These are phyloP conservation scores for Blomia tropicalis DNA, from an alignment of 2,888 invertebrate genomes.

Conservation along the genomic window DNA sequence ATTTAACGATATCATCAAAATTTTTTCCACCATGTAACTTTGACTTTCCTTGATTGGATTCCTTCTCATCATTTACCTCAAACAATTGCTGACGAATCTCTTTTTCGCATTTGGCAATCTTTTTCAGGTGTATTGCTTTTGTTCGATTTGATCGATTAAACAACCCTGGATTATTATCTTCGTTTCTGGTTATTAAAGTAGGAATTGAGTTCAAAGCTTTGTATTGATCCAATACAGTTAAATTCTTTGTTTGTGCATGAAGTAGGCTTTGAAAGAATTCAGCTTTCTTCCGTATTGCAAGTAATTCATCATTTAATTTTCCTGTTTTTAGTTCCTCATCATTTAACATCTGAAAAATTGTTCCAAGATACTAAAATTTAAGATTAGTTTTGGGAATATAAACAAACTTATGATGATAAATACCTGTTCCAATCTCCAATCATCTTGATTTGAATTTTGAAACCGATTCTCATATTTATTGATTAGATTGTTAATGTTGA, in stretches of 20 bases:
- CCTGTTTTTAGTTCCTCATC: not conserved
- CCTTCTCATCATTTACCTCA: not conserved
- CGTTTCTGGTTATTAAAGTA: not conserved
- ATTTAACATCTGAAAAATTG: slow-evolving; percentile 8
- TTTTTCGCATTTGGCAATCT: slow-evolving; percentile 6
- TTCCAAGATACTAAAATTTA: slow-evolving; percentile 1
- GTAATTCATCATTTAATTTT: slow-evolving; percentile 11
- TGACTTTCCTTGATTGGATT: not conserved
- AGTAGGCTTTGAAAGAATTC: slow-evolving; percentile 11
- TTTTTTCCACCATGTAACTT: slow-evolving; percentile 41
- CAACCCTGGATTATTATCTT: not conserved
- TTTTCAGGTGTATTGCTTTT: slow-evolving; percentile 11
- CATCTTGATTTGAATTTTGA: not conserved
- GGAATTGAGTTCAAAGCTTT: not conserved
- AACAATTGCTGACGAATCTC: not conserved
- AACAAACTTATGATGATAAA: too few species aligned
- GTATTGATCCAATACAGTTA: slow-evolving; percentile 9
- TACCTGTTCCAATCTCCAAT: slow-evolving; percentile 13
- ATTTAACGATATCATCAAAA: slow-evolving; percentile 62
- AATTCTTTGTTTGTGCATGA: not conserved
- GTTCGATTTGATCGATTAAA: not conserved
- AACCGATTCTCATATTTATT: not conserved
- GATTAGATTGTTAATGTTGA: not conserved
- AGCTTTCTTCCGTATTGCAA: slow-evolving; percentile 1
- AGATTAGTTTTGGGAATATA: too few species aligned